Conservation (phyloP, 2,113 vertebrate species). For the Dendropsophus ebraccatus region DNA sequence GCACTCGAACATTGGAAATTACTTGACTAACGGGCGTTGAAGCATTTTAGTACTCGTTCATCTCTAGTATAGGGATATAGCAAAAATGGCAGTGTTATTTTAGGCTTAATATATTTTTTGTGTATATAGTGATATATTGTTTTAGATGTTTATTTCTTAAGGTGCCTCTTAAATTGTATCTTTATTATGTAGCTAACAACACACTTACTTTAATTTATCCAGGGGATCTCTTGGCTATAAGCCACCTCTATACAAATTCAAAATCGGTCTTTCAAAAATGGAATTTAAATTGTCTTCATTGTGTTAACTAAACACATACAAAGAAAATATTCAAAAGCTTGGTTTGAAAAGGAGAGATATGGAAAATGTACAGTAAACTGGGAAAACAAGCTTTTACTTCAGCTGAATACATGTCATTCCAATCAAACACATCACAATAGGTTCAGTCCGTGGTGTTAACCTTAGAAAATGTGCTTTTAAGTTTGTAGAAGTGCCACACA, state of each 20-base stretch:
- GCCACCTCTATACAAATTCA: slow-evolving; percentile 8
- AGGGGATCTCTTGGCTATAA: background rate
- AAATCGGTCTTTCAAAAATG: background rate
- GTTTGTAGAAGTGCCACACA: background rate
- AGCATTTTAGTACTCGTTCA: too few species aligned
- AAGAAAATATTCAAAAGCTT: background rate
- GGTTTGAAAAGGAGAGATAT: background rate
- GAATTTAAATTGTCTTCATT: slow-evolving; percentile 12
- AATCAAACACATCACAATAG: background rate
- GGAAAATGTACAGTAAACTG: background rate
- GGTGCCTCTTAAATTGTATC: background rate
- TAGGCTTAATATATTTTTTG: background rate
- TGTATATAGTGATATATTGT: background rate
- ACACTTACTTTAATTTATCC: background rate
- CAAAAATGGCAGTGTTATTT: too few species aligned
- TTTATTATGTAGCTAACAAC: background rate
- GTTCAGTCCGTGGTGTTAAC: background rate
- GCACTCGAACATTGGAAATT: too few species aligned
- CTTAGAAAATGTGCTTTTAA: background rate
- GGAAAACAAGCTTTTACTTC: background rate
- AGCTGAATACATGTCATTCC: background rate
- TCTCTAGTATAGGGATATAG: too few species aligned
- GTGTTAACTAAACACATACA: background rate
- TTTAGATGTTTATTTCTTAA: too few species aligned
- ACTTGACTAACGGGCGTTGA: too few species aligned